These are phyloP conservation scores for Falco berigora DNA, from an alignment of 2,797 vertebrate species.

Conservation along the genomic window DNA sequence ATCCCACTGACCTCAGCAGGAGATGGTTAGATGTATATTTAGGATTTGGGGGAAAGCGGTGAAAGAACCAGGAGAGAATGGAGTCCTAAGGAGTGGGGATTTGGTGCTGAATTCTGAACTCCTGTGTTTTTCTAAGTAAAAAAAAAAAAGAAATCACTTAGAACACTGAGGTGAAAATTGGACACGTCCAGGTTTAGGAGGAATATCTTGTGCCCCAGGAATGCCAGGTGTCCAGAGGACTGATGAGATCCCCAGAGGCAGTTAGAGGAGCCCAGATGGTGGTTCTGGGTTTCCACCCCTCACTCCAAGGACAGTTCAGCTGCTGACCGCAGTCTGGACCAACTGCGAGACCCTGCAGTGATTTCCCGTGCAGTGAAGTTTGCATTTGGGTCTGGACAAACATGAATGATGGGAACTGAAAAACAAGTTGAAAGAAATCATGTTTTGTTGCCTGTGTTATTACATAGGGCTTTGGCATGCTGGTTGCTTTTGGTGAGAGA, in stretches of 20 bases:
- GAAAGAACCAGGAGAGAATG: background rate
- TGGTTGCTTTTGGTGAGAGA: background rate
- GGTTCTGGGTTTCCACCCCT: background rate
- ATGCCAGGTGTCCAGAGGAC: background rate
- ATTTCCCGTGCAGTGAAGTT: background rate
- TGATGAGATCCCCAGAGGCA: background rate
- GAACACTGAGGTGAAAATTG: background rate
- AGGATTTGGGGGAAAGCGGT: background rate
- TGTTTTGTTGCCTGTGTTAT: background rate
- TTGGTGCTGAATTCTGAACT: background rate
- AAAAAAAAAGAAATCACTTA: background rate
- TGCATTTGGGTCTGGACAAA: background rate
- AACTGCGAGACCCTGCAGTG: rapidly evolving
- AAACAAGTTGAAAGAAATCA: background rate
- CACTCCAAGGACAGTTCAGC: background rate
- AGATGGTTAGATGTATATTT: background rate
- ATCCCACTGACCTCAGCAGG: background rate
- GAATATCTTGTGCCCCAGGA: background rate
- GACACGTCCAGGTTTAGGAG: background rate
- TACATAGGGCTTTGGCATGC: background rate
- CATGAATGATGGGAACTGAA: background rate
- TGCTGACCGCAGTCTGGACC: background rate
- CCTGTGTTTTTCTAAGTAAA: background rate
- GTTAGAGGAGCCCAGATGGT: background rate
- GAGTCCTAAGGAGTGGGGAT: background rate